Evolutionary conservation across 2,113 vertebrate genomes (phyloP), one percentile per base, ranked within the genome.

Genomic region (Neotoma lepida): DNA sequence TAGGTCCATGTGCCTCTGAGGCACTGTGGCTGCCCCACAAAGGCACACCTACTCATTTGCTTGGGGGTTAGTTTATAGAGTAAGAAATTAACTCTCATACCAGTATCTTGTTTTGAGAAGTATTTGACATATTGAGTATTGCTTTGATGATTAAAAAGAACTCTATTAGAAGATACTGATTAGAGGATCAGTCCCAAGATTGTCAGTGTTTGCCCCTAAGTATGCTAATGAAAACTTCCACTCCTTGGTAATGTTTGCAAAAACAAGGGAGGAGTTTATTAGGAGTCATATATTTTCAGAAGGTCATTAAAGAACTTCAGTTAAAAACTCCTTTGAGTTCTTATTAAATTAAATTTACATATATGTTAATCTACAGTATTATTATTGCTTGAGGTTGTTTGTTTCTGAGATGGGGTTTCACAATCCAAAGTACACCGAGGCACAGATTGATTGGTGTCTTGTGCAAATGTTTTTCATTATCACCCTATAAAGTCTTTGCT

Each of bases 121-220:
- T 71, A 70, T 89, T 93, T 96, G 76, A 94, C 58, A 90, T 95
- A 77, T 76, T 91, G 93, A 96, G 15, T 90, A 41, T 35, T 56
- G 46, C 81, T 88, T 77, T 93, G 77, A 2, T 56, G 86, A 95
- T 81, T 94, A 86, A 33, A 95, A 88, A 94, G 66, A 46, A 77
- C 77, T 93, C 58, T 92, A 46, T 95, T 89, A 54, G 51, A 95
- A 91, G 88, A 89, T 24, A 39, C 41, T 90, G 88, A 92, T 81
- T 90, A 91, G 86, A 90, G 71, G 63, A 61, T 63, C 76, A 81
- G 46, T 41, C 68, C 81, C 44, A 81, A 66, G 92, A 93, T 73
- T 93, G 86, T 85, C 90, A 95, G 0, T 95, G 3, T 90, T 95
- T 77, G 44, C 39, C 58, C 71, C 71, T 58, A 46, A 24, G 51